Evolutionary conservation across 2,888 invertebrate species (phyloP).

Genomic region (Drosophila prolongata): DNA sequence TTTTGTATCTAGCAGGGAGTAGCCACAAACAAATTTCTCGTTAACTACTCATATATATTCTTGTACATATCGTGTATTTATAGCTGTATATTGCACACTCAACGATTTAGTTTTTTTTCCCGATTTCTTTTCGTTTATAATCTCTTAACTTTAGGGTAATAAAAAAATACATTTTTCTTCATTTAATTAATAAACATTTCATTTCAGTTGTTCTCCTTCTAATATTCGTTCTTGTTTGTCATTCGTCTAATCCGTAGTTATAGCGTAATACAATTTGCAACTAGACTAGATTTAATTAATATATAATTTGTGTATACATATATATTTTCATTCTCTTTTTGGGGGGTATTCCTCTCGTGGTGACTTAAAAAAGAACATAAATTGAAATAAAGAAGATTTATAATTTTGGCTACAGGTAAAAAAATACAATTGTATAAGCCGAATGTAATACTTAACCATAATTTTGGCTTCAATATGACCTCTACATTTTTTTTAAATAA

Average conservation of each 20-base stretch:
- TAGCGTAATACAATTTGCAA: conserved; percentile 52
- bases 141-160: conserved; percentile 60
- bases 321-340: conserved; percentile 26
- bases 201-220: neutral
- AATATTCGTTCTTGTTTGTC: conserved; percentile 21
- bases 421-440: neutral
- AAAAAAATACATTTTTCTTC: conserved; percentile 66
- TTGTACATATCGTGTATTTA: conserved; percentile 24
- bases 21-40: conserved; percentile 45
- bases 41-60: conserved; percentile 16
- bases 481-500: neutral
- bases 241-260: conserved; percentile 31
- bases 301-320: conserved; percentile 30
- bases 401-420: neutral
- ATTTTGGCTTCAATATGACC: conserved; percentile 6
- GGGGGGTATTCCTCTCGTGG: conserved; percentile 8
- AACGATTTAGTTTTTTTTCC: conserved; percentile 20
- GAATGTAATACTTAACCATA: conserved; percentile 1
- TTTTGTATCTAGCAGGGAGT: conserved; percentile 18
- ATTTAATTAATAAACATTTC: conserved; percentile 23
- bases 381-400: neutral
- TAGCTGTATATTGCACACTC: conserved; percentile 30
- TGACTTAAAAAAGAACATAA: neutral
- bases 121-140: conserved; percentile 10
- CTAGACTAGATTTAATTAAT: conserved; percentile 43